phyloP scores from a whole-genome alignment of 2,797 vertebrate genomes.

The Lepus townsendii region DNA sequence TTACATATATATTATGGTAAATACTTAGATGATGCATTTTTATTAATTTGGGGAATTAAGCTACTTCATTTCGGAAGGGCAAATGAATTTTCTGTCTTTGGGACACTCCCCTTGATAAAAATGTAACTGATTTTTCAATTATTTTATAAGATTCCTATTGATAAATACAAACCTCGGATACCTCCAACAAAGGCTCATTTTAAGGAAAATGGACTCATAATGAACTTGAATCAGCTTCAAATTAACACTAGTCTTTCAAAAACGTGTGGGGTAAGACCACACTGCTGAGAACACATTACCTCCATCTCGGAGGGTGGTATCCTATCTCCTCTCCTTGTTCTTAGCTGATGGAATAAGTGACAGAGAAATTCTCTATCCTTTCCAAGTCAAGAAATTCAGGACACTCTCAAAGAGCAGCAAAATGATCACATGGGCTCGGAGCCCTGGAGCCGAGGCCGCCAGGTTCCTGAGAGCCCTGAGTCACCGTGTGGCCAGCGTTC shows the following conservation, averaged over 20 bases:
- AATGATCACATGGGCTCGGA: neutral
- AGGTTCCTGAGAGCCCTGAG: fast-evolving
- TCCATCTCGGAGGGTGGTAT: conserved; percentile 52
- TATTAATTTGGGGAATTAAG: conserved; percentile 1
- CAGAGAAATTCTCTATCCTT: neutral
- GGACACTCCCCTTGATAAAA: neutral
- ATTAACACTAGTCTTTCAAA: neutral
- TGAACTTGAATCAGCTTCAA: neutral
- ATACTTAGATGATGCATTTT: neutral
- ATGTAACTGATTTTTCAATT: conserved; percentile 16
- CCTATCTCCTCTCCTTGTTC: neutral
- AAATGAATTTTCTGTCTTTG: conserved; percentile 29
- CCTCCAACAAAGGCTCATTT: neutral
- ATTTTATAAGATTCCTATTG: conserved; percentile 54
- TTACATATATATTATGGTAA: neutral
- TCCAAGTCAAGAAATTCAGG: conserved; percentile 21
- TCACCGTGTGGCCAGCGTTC: fast-evolving
- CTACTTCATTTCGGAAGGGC: conserved; percentile 30
- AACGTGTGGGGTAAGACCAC: neutral
- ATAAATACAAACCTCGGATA: conserved; percentile 48
- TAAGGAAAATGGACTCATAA: neutral
- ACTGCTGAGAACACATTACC: neutral
- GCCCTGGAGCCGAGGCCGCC: neutral
- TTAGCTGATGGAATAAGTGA: neutral
- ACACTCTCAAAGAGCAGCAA: neutral